Evolutionary conservation across 2,113 vertebrate species (phyloP).

Genomic region (Barnardius zonarius): DNA sequence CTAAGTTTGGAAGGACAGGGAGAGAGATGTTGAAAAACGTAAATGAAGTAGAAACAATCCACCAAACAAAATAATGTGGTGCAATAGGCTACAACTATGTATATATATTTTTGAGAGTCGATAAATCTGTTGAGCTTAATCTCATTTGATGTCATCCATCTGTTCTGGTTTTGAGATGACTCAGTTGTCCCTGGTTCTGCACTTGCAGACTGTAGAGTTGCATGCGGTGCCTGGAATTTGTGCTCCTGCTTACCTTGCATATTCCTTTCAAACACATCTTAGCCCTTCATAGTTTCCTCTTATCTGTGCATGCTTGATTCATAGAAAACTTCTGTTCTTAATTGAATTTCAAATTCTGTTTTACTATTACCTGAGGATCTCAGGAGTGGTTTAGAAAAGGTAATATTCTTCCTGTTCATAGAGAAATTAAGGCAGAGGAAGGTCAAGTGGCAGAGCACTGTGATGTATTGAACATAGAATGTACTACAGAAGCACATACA

Average conservation of each 20-base stretch:
- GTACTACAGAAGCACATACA: background rate
- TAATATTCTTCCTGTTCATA: background rate
- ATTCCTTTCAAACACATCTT: background rate
- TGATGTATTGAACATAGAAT: background rate
- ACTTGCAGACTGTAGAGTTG: background rate
- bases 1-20: background rate
- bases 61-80: background rate
- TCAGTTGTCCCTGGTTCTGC: background rate
- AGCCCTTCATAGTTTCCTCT: background rate
- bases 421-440: background rate
- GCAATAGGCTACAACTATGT: background rate
- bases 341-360: background rate
- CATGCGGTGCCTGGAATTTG: background rate
- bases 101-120: background rate
- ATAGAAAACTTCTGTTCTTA: background rate
- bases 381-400: background rate
- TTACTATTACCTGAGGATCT: background rate
- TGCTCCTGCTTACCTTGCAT: background rate
- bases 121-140: background rate
- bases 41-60: background rate
- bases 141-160: background rate
- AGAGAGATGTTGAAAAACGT: background rate
- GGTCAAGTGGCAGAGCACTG: background rate
- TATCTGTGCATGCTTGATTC: background rate
- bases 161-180: background rate